Evolutionary conservation across 2,797 vertebrate genomes (phyloP), one percentile per base, ranked within the genome.

Genomic region (Sternarchorhynchus goeldii): DNA sequence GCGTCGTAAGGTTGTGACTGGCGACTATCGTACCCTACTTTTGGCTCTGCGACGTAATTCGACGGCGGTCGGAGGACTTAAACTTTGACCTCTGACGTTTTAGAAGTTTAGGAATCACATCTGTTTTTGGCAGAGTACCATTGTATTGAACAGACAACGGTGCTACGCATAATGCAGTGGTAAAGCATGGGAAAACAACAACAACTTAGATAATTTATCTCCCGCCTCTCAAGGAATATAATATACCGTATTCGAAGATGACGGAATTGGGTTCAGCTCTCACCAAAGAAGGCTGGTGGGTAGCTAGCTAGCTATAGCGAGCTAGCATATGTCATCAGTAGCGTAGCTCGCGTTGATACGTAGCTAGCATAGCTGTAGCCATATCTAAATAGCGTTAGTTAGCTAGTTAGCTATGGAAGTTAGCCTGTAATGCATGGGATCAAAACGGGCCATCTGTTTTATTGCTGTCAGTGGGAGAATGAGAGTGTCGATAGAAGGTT

Each of bases 201-300:
- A 3, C 25, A 6, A 5, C 7, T 66, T 25, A n/a, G 53, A 58
- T 80, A 71, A 41, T 55, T 6, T 8, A 31, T 50, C 12, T 41
- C 14, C 14, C 8, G 5, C 16, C 34, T 31, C 20, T 62, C 31
- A 57, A 63, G n/a, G 18, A 58, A 63, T 18, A 21, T 17, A 20
- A 57, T 20, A 56, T 57, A n/a, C 55, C 34, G 32, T 64, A 36
- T 36, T 76, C 50, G 81, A 90, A 89, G 88, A 94, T 94, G 93
- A 89, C 86, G 41, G 91, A 91, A 71, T 75, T 93, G 83, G 73
- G 82, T 59, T 89, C 90, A 50, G 90, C 88, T 53, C 88, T 94
- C 83, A 83, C 59, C 76, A 90, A 88, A 85, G 93, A 94, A 89
- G 94, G 94, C 92, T 94, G 94, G 94, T 94, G 91, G 79, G 94